Percentiles rank a stretch among this genome's conserved stretches.
Evolutionary conservation across 1,140 invertebrate species (phyloP).

Genomic region (Megalopta genalis): DNA sequence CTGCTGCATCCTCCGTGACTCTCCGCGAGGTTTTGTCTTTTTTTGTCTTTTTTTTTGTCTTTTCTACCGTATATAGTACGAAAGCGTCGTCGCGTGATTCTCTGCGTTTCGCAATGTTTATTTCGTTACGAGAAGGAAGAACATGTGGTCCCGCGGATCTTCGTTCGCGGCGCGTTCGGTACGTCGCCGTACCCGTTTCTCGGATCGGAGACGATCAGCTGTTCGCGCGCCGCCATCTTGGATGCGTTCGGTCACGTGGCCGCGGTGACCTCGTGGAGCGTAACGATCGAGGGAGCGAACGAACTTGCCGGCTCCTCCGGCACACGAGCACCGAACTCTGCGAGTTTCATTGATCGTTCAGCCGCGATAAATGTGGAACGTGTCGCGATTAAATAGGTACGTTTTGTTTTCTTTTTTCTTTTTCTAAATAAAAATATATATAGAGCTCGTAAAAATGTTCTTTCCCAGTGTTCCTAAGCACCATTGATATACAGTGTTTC

Average conservation of each 20-base stretch:
- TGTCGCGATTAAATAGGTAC: conserved; percentile 7
- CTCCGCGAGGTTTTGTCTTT: not conserved
- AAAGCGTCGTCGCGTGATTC: not conserved
- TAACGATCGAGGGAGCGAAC: conserved; percentile 32
- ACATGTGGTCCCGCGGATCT: not conserved
- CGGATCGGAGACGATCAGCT: conserved; percentile 12
- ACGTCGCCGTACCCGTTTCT: not conserved
- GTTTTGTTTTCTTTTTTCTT: not conserved
- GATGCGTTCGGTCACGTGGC: not conserved
- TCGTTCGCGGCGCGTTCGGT: not conserved
- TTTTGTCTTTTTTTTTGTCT: not conserved
- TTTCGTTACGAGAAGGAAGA: not conserved
- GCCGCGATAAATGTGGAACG: conserved; percentile 20
- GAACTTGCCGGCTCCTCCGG: not conserved
- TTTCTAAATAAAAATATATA: conserved; percentile 50
- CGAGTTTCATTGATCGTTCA: conserved; percentile 23
- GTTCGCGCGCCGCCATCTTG: conserved; percentile 16
- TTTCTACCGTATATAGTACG: not conserved
- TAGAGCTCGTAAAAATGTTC: conserved; percentile 35
- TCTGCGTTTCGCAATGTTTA: not conserved
- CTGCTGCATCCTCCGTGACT: not conserved
- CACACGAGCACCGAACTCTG: not conserved
- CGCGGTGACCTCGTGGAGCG: not conserved
- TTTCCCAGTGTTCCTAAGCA: conserved; percentile 28
- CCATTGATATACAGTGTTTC: conserved; percentile 25